These are phyloP conservation scores for Apodemus speciosus DNA, from an alignment of 2,113 vertebrate genomes.

Conservation along the genomic window DNA sequence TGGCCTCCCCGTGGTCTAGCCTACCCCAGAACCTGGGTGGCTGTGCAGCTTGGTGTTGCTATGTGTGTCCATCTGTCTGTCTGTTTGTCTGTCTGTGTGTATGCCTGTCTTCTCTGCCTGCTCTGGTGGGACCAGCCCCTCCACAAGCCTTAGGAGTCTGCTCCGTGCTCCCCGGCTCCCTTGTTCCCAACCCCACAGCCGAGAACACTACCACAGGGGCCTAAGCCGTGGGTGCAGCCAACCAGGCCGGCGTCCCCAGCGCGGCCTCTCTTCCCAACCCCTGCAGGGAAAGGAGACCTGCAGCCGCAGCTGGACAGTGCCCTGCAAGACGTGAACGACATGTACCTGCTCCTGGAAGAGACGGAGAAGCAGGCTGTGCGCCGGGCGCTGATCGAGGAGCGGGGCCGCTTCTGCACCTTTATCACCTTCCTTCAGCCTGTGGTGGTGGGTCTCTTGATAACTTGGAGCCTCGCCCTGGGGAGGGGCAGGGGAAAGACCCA, in stretches of 20 bases:
- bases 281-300: conserved; percentile 94
- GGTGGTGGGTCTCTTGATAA: conserved; percentile 89
- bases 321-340: conserved; percentile 96
- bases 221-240: not conserved
- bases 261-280: conserved; percentile 56
- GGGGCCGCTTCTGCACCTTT: conserved; percentile 96
- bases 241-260: conserved; percentile 59
- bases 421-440: conserved; percentile 95
- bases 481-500: not conserved
- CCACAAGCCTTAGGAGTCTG: not conserved
- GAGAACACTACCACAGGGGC: not conserved
- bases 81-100: conserved; percentile 25
- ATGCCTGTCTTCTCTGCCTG: conserved; percentile 55
- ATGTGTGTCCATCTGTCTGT: not conserved
- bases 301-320: conserved; percentile 98
- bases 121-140: conserved; percentile 54
- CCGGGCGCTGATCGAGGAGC: conserved; percentile 95
- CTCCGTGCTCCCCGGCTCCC: not conserved
- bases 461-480: not conserved
- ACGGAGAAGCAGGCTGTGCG: conserved; percentile 98
- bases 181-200: not conserved
- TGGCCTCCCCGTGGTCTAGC: not conserved
- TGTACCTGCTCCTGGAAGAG: conserved; percentile 98
- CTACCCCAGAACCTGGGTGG: not conserved
- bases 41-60: conserved; percentile 54